Conservation (phyloP, 2,888 invertebrate species). For the Siphlonurus alternatus region DNA sequence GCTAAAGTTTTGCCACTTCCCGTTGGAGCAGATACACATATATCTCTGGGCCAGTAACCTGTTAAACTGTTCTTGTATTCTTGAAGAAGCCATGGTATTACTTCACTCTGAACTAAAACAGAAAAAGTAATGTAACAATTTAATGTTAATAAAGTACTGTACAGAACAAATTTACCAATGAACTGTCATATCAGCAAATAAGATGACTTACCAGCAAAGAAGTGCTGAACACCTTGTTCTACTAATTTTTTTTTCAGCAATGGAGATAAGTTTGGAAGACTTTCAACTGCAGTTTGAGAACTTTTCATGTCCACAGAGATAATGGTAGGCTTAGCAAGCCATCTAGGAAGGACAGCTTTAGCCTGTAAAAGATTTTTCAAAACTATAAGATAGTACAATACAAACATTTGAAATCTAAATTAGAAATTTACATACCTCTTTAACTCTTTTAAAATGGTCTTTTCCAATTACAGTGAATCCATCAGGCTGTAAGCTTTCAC, state of each 20-base stretch:
- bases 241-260: conserved; percentile 42
- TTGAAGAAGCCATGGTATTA: conserved; percentile 58
- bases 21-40: conserved; percentile 94
- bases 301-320: conserved; percentile 55
- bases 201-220: conserved; percentile 58
- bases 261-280: conserved; percentile 43
- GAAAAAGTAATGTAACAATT: neutral
- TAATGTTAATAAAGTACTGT: neutral
- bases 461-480: neutral
- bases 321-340: conserved; percentile 66
- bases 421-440: neutral
- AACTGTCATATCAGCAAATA: neutral
- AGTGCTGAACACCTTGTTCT: conserved; percentile 49
- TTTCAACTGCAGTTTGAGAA: conserved; percentile 33
- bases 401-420: neutral
- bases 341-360: conserved; percentile 64
- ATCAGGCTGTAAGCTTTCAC: neutral
- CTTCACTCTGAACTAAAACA: conserved; percentile 46
- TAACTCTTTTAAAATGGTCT: neutral
- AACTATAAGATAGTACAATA: too few relatives aligned
- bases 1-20: conserved; percentile 95
- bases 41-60: conserved; percentile 61
- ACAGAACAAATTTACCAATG: neutral
- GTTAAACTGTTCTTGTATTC: conserved; percentile 36
- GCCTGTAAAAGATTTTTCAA: conserved; percentile 27